Base-by-base conservation (phyloP, 2,797 vertebrate species). In the Poeciliopsis paucimaculata region DNA sequence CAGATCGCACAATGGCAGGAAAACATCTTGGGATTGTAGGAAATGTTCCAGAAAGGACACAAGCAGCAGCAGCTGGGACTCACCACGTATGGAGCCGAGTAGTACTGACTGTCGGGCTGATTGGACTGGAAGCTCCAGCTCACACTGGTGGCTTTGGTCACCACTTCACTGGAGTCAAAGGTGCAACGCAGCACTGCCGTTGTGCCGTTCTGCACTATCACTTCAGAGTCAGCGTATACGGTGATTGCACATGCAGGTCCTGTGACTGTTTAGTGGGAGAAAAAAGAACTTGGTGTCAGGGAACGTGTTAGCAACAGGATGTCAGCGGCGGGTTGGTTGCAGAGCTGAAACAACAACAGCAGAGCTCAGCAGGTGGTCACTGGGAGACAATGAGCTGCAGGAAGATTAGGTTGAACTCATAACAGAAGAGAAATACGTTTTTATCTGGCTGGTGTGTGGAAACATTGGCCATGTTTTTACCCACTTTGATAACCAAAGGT, bases 191-290 rank as follows among this genome's bases (percentile, higher is more conserved):
- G 96, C 77, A 93, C 93, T 2, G 95, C 97, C 0, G 96, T 92
- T 0, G 98, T 98, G 72, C 97, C 98, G 49, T 98, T 99, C 89
- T 97, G 97, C 73, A 98, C 94, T 7, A 95, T 93, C 82, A 98
- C 88, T 49, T 99, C 97, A 2, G 91, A 16, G 0, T 96, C 95
- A 0, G 96, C 94, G 36, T 94, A 94, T 0, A 98, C 95, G 43
- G 98, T 97, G 72, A 98, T 90, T 0, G 96, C 96, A 4, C 91
- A 92, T 0, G 90, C 87, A 10, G 91, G 92, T 64, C 76, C 82
- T 2, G 87, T 43, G 46, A 88, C 95, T 96, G 91, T 73, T 5
- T 20, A 60, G 2, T 78, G 0, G 8, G 64, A 46, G 2, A 0
- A 60, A 34, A 8, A 1, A 0, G 53, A 73, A 74, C 20, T 26